Evolutionary conservation across 1,140 invertebrate species (phyloP).

Genomic region (Sinonovacula constricta): DNA sequence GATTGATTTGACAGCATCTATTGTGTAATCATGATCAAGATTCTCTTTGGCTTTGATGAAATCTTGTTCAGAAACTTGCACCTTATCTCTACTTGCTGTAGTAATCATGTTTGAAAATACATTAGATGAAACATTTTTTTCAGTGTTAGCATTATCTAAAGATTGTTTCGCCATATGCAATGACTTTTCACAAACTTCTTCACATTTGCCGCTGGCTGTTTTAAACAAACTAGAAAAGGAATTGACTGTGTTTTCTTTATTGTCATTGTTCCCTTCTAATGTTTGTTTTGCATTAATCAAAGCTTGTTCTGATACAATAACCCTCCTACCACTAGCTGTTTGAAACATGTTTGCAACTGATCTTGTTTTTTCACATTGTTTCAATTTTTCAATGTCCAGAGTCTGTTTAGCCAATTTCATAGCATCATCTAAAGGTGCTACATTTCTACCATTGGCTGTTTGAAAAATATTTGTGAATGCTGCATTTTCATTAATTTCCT

Average conservation of each 20-base stretch:
- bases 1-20: no score
- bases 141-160: no score
- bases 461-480: constrained; percentile 11
- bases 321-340: not conserved
- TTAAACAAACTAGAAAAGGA: no score
- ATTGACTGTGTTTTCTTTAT: no score
- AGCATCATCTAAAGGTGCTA: not conserved
- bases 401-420: not conserved
- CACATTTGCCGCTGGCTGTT: no score
- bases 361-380: not conserved
- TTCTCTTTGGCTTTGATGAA: constrained; percentile 2
- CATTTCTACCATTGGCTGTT: constrained; percentile 32
- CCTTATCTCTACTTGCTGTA: constrained; percentile 24
- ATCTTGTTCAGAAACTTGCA: constrained; percentile 13
- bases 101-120: no score
- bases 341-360: not conserved
- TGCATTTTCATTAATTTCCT: not conserved
- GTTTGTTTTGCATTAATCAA: constrained; percentile 52
- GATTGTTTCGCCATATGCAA: no score
- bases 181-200: no score
- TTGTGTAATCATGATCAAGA: not conserved
- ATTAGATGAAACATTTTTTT: no score
- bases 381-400: not conserved
- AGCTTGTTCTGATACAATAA: constrained; percentile 35
- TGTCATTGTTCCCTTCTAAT: constrained; percentile 56